A percentile compares a stretch with the other conserved stretches of the same genome.
These are phyloP conservation scores for Meriones psammophilus DNA, from an alignment of 2,797 vertebrate species.

Conservation along the genomic window DNA sequence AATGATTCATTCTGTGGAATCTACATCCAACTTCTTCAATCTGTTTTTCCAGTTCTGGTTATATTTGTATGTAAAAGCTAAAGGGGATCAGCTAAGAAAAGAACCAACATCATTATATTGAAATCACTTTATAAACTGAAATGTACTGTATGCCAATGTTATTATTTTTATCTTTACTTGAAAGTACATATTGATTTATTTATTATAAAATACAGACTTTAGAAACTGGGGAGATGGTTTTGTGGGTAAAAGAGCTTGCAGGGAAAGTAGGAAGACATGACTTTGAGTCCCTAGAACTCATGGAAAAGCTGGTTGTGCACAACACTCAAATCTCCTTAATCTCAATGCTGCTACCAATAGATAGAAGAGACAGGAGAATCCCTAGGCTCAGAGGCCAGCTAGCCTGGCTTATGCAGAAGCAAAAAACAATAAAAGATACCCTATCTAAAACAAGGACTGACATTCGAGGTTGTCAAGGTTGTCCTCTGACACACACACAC, in stretches of 20 bases:
- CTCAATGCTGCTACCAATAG: not conserved
- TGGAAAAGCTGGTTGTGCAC: not conserved
- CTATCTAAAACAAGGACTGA: too few species aligned
- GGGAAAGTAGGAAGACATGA: not conserved
- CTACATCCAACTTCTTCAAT: not conserved
- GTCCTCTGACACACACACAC: too few species aligned
- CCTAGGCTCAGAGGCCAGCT: not conserved
- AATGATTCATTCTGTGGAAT: not conserved
- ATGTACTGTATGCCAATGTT: constrained; percentile 2
- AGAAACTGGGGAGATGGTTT: not conserved
- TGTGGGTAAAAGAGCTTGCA: not conserved
- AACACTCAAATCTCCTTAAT: not conserved
- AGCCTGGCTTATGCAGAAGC: not conserved
- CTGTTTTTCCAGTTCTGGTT: not conserved
- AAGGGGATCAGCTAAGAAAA: constrained; percentile 49
- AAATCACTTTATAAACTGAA: constrained; percentile 47
- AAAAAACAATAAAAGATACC: not conserved
- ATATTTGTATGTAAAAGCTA: constrained; percentile 6
- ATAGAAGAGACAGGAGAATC: not conserved
- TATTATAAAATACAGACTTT: constrained; percentile 25
- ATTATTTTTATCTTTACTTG: constrained; percentile 63
- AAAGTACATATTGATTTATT: constrained; percentile 49
- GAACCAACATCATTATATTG: constrained; percentile 8
- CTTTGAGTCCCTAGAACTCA: not conserved
- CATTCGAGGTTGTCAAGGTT: not conserved